Percentiles rank a stretch among this genome's conserved stretches.
Conservation (phyloP, 2,797 vertebrate species). For the Amblyraja radiata region DNA sequence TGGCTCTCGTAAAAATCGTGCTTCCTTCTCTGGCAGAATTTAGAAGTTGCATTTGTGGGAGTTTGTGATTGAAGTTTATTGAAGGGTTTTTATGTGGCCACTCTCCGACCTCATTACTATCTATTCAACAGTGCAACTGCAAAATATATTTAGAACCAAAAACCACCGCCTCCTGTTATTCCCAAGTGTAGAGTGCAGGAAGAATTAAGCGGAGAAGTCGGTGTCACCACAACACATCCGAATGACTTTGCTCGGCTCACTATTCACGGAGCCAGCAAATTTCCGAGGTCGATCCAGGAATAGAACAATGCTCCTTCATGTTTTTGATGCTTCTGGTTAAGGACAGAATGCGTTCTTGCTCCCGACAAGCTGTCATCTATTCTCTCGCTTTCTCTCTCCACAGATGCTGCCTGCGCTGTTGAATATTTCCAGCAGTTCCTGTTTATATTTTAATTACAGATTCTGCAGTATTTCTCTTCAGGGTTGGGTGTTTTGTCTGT, state of each 20-base stretch:
- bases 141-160: conserved; percentile 8
- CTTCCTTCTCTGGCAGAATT: background rate
- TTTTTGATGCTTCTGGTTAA: background rate
- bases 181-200: background rate
- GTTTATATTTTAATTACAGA: background rate
- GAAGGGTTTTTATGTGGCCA: background rate
- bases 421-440: background rate
- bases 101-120: background rate
- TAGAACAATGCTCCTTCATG: background rate
- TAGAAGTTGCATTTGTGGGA: background rate
- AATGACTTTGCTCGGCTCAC: background rate
- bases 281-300: background rate
- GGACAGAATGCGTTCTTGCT: background rate
- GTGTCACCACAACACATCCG: background rate
- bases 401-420: background rate
- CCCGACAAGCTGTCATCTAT: background rate
- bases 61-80: background rate
- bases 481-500: too few relatives aligned
- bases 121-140: background rate
- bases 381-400: background rate
- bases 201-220: background rate
- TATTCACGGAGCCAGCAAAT: background rate
- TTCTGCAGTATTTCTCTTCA: background rate
- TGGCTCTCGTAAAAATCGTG: background rate
- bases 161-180: background rate